Evolutionary conservation across 2,797 vertebrate genomes (phyloP).

Genomic region (Steatocranus sp.): DNA sequence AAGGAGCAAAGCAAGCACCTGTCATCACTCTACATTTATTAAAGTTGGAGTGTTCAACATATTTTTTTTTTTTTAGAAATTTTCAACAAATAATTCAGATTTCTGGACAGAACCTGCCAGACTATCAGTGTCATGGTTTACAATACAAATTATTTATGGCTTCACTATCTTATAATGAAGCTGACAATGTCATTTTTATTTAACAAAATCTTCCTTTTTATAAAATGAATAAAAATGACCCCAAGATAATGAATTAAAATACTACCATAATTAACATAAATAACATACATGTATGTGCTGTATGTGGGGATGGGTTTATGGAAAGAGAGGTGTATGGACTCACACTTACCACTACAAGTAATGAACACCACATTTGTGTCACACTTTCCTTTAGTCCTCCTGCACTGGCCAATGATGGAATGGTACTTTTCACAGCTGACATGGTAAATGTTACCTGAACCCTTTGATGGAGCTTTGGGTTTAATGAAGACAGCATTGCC

Average conservation of each 20-base stretch:
- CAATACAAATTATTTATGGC: no score
- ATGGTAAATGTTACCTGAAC: accelerated
- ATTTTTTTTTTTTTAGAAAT: no score
- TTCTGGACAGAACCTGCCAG: no score
- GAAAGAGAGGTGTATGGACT: not conserved
- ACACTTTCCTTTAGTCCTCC: not conserved
- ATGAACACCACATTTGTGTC: accelerated
- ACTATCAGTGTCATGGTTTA: no score
- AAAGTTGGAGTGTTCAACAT: no score
- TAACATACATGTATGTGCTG: not conserved
- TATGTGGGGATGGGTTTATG: not conserved
- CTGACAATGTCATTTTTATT: no score
- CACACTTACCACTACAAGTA: slow-evolving; percentile 54
- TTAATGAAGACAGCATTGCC: not conserved
- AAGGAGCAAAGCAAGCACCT: no score
- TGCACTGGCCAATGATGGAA: slow-evolving; percentile 48
- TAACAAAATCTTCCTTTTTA: no score
- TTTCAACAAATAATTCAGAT: no score
- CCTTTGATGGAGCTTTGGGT: accelerated
- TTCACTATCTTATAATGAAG: no score
- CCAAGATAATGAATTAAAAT: not conserved
- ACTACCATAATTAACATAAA: accelerated
- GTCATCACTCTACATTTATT: no score
- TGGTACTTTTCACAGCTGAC: slow-evolving; percentile 35
- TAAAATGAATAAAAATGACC: not conserved